Evolutionary conservation across 2,113 vertebrate species (phyloP).

Genomic region (Sminthopsis crassicaudata): DNA sequence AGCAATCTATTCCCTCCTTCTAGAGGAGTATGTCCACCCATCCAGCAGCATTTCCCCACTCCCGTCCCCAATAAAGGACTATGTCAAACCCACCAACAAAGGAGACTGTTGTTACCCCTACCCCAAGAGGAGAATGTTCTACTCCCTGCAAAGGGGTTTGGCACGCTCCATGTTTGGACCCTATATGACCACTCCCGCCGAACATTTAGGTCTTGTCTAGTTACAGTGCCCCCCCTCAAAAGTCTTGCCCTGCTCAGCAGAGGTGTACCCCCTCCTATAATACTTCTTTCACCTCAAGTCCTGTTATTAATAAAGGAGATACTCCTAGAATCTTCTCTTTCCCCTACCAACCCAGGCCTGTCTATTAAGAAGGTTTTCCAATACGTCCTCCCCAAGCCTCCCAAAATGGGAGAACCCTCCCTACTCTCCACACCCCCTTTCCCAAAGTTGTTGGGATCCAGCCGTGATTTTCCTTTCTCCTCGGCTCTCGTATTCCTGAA

Average conservation of each 20-base stretch:
- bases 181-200: background rate
- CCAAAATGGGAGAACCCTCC: background rate
- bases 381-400: background rate
- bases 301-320: background rate
- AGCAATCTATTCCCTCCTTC: background rate
- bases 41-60: background rate
- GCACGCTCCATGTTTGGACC: background rate
- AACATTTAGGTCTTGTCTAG: background rate
- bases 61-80: background rate
- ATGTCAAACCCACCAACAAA: background rate
- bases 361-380: background rate
- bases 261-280: background rate
- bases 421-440: background rate
- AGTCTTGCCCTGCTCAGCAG: background rate
- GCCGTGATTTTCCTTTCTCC: background rate
- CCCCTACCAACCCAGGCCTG: background rate
- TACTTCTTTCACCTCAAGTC: background rate
- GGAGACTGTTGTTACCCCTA: background rate
- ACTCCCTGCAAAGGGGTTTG: background rate
- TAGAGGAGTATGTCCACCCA: background rate
- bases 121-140: background rate
- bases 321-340: background rate
- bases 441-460: background rate
- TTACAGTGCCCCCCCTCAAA: background rate
- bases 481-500: background rate